phyloP scores from a whole-genome alignment of 2,888 invertebrate species.

The Scaptodrosophila latifasciaeformis region DNA sequence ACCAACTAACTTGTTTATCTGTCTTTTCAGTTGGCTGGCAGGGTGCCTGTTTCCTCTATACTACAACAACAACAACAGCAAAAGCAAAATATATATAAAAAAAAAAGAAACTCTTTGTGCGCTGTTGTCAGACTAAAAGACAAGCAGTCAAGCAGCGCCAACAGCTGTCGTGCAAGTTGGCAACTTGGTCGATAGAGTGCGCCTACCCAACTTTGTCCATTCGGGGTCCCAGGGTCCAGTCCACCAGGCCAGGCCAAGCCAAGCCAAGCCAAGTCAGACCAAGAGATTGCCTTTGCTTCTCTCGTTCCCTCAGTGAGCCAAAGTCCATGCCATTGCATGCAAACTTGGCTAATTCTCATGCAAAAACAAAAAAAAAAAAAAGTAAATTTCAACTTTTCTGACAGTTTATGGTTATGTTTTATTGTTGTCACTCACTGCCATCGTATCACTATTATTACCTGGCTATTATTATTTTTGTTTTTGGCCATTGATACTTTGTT shows the following conservation, averaged over 20 bases:
- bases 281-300: too few relatives aligned
- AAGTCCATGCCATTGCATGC: not conserved
- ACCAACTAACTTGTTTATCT: conserved; percentile 51
- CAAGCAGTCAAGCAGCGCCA: conserved; percentile 43
- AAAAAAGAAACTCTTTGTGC: too few relatives aligned
- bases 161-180: conserved; percentile 50
- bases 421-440: conserved; percentile 21
- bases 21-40: conserved; percentile 51
- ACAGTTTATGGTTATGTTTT: conserved; percentile 46
- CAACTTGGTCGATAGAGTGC: conserved; percentile 4
- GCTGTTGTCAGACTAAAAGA: conserved; percentile 27
- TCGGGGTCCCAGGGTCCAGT: too few relatives aligned
- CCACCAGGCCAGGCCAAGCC: too few relatives aligned
- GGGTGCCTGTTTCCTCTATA: conserved; percentile 33
- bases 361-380: too few relatives aligned
- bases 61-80: too few relatives aligned
- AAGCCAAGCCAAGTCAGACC: too few relatives aligned
- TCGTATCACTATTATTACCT: conserved; percentile 32
- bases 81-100: too few relatives aligned
- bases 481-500: too few relatives aligned
- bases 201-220: not conserved
- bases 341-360: conserved; percentile 31
- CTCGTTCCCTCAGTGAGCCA: not conserved
- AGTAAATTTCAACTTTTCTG: conserved; percentile 25
- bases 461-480: conserved; percentile 2